Base-by-base conservation (phyloP, 2,113 vertebrate genomes). In the Bos taurus region DNA sequence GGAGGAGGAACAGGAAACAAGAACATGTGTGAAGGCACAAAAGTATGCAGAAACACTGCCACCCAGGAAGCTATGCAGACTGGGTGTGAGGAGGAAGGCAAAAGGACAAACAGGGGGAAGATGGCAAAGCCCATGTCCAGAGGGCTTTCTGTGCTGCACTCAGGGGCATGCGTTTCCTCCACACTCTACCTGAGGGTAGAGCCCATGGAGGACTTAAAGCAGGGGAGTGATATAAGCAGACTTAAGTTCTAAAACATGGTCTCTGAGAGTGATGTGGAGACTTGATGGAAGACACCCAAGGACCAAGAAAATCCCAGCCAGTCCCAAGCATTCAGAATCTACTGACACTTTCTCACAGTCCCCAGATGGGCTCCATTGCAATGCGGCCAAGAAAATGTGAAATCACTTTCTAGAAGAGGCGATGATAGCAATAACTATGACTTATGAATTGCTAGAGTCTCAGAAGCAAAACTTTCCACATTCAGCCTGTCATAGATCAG, bases 1-100 rank as follows among this genome's bases (percentile, higher is more conserved):
- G 52, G 19, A 77, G 7, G 12, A 77, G 17, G 5, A 94, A 23
- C 12, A 43, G 6, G 33, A 21, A 54, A n/a, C 19, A 33, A 56
- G 6, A 36, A 6, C 4, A 11, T 0, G 7, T 40, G 43, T 33
- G 21, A n/a, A 21, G 64, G 33, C 28, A 26, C 48, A 33, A 48
- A 81, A 57, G 14, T 19, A 5, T 6, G 10, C 54, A 59, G 43
- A 57, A 21, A 56, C 1, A 1, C 33, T 7, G 25, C 33, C 2
- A 2, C 33, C 67, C 7, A 4, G 50, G 52, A 40, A 89, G 25
- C 6, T 5, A 6, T 2, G 1, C 6, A 5, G 5, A 6, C n/a
- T 33, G 46, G 59, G 40, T 59, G 4, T 30, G 74, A 67, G 48
- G 15, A 67, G 40, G 26, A 92, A 23, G 10, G 6, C 14, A 9